Conservation (phyloP, 1,140 invertebrate species). For the Drosophila santomea region DNA sequence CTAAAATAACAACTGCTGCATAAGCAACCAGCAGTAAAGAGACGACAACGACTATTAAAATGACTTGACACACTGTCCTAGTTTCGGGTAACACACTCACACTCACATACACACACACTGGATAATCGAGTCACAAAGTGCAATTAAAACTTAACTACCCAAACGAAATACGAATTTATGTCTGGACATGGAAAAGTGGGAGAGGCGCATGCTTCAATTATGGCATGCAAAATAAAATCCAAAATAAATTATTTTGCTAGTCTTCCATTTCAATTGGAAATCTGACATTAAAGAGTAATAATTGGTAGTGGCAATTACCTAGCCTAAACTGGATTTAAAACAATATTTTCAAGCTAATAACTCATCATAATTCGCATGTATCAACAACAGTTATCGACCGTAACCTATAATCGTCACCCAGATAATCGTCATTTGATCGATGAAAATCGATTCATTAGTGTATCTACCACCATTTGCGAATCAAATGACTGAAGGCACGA, state of each 20-base stretch:
- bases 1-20: slow-evolving; percentile 37
- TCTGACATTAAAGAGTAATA: background rate
- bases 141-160: slow-evolving; percentile 67
- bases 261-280: background rate
- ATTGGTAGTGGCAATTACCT: background rate
- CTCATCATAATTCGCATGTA: background rate
- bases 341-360: background rate
- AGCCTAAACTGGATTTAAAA: background rate
- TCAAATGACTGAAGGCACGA: slow-evolving; percentile 40
- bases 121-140: slow-evolving; percentile 74
- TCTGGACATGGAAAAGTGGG: slow-evolving; percentile 12
- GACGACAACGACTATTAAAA: slow-evolving; percentile 61
- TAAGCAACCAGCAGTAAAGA: slow-evolving; percentile 17
- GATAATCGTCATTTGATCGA: slow-evolving; percentile 4
- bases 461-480: slow-evolving; percentile 26
- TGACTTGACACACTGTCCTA: slow-evolving; percentile 78
- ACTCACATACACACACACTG: background rate
- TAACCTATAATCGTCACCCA: slow-evolving; percentile 6
- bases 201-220: slow-evolving; percentile 17
- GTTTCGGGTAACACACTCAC: slow-evolving; percentile 44
- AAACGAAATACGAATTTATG: slow-evolving; percentile 34
- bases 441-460: slow-evolving; percentile 5
- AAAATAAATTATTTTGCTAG: background rate
- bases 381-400: background rate
- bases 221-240: background rate